Evolutionary conservation across 2,113 vertebrate species (phyloP), one percentile per base, ranked within the genome.

Genomic region (Charadrius vociferus): DNA sequence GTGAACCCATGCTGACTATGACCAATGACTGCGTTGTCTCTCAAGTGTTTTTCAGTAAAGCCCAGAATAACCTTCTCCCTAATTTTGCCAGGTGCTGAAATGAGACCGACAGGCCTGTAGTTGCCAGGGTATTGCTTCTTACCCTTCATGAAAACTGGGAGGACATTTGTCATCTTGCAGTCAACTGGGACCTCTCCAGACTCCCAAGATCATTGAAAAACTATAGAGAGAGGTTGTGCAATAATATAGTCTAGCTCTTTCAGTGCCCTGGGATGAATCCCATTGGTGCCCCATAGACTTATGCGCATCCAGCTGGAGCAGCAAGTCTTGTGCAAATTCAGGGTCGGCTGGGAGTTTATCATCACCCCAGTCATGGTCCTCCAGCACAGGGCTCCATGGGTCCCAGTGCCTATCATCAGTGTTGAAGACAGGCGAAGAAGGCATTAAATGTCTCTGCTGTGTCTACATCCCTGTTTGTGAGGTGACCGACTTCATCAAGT

Each of bases 291-390:
- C 17, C 4, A 7, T 32, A 47, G 23, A 9, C 49, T 14, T 26
- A 39, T 1, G 6, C 4, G 3, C 14, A 23, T 30, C 14, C 17
- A 47, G 24, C 24, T 68, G 68, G 21, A 74, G 52, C 55, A 68
- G 12, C 62, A 72, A 32, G 17, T 47, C 66, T 84, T 1, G 0
- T 37, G 66, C 20, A n/a, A 22, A 21, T 43, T 86, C n/a, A 55
- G 15, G 14, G 15, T 37, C 1, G 2, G 8, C 21, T 62, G n/a
- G 21, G 16, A 47, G 65, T 47, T 85, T 49, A 24, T 79, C 36
- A 6, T 65, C 6, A 6, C 8, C 8, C 7, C 3, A 14, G 19
- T 52, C 43, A 37, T 1, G 0, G 22, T 50, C 20, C 20, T 49
- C 39, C 26, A 43, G 3, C 41, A 36, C 13, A 49, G 11, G n/a